Base-by-base conservation (phyloP, 2,888 invertebrate species). In the Dasysyrphus tricinctus region DNA sequence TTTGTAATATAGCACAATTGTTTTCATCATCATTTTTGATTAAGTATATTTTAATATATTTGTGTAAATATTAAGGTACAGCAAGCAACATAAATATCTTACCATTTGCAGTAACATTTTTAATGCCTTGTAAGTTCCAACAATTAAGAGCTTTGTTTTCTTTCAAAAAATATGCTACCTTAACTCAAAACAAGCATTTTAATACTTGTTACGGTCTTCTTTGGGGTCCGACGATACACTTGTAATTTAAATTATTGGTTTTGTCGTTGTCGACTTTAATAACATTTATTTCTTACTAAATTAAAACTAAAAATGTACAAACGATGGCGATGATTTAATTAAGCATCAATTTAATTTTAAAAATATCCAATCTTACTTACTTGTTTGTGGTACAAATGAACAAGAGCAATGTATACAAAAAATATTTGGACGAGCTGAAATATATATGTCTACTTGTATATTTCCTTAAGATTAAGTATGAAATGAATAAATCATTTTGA, bases 371-470 rank as follows among this genome's bases (percentile, higher is more conserved):
- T 14, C 19, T 69, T 19, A 19, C 44, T 16, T 12, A 16, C 67
- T 69, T 69, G 67, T 12, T 29, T 37, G 19, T 39, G 49, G 67
- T 69, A 69, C 67, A 69, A 69, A 51, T 9, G 9, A 69, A 37
- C 14, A 51, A 51, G 49, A 69, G 67, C 67, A 69, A 51, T 69
- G 67, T 69, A 37, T 47, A 67, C 34, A 47, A 3, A 65, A n/a
- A 19, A 37, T 37, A 47, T 34, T 49, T 34, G 34, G 34, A 49
- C 8, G 49, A 34, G 16, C 49, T 37, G 12, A 67, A 34, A 32
- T 32, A 65, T 63, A 24, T 6, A 49, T 5, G 11, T 51, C 11
- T 51, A 51, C 49, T 67, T 16, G 19, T 51, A 51, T 69, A 51
- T 47, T 47, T 51, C 51, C n/a, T 29, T 24, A 39, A 69, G 6